Conservation (phyloP, 2,113 vertebrate genomes). For the Neotragus moschatus region DNA sequence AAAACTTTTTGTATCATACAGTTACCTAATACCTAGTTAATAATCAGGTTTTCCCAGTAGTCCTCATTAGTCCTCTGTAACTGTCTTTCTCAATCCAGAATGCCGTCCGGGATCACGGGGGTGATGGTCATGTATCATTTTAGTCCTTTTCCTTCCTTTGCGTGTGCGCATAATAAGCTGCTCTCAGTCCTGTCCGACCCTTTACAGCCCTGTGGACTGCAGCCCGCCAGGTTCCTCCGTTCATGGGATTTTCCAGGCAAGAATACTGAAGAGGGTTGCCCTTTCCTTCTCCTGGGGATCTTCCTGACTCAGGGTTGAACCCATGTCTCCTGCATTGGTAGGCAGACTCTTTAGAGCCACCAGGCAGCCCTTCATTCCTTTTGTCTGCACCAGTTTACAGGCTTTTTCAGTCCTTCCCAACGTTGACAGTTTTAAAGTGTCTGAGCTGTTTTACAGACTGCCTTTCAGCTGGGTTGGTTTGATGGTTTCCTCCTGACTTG, state of each 20-base stretch:
- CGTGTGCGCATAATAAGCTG: background rate
- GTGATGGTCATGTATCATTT: accelerated
- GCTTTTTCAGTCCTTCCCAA: background rate
- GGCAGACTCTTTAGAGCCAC: background rate
- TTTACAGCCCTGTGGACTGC: background rate
- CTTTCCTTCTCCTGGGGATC: background rate
- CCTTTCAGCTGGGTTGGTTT: accelerated
- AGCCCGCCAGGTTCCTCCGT: background rate
- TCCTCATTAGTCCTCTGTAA: background rate
- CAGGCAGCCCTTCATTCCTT: background rate
- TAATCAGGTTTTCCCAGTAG: accelerated
- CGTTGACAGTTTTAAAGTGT: accelerated
- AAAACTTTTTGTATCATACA: background rate
- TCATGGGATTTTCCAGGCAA: background rate
- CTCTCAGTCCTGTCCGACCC: background rate
- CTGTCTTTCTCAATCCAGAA: background rate
- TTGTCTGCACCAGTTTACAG: too few relatives aligned
- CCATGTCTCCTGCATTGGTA: background rate
- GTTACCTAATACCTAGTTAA: too few relatives aligned
- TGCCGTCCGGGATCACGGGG: accelerated
- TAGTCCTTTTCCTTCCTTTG: background rate
- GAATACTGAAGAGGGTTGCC: background rate
- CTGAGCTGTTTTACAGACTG: background rate
- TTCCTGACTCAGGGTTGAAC: background rate
- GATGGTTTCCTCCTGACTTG: background rate